A percentile compares a stretch with the other conserved stretches of the same genome.
phyloP scores from a whole-genome alignment of 2,797 vertebrate species.

The Silurus lanzhouensis region DNA sequence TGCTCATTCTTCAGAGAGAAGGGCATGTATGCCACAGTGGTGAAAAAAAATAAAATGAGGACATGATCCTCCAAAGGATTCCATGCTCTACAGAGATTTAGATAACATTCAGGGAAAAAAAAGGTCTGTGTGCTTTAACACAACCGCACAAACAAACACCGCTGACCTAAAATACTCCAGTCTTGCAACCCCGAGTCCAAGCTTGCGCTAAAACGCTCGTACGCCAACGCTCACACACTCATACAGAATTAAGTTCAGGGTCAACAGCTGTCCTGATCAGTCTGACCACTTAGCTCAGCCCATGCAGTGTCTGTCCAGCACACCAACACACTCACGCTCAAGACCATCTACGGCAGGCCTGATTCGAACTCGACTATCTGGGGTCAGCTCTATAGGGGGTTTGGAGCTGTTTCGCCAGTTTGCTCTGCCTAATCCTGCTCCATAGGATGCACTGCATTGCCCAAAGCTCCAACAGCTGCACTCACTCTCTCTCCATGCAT shows the following conservation, averaged over 20 bases:
- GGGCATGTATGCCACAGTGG: not conserved
- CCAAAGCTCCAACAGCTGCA: conserved; percentile 58
- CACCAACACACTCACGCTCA: conserved; percentile 26
- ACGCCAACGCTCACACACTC: conserved; percentile 8
- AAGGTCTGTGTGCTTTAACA: not conserved
- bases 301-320: conserved; percentile 38
- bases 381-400: conserved; percentile 19
- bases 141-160: not conserved
- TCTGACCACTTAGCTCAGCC: conserved; percentile 30
- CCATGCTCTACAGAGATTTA: not conserved
- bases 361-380: conserved; percentile 24
- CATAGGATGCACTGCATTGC: conserved; percentile 25
- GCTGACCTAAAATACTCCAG: not conserved
- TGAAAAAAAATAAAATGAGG: conserved; percentile 3
- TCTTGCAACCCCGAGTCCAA: not conserved
- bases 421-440: conserved; percentile 32
- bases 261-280: conserved; percentile 50
- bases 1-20: not conserved
- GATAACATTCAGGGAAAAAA: not conserved
- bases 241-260: conserved; percentile 15
- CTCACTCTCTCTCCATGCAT: not conserved
- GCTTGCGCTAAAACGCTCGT: not conserved
- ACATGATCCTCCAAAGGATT: not conserved
- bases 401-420: conserved; percentile 33
- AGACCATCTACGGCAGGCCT: conserved; percentile 36